Evolutionary conservation across 2,888 invertebrate genomes (phyloP), one percentile per base, ranked within the genome.

Genomic region (Hesperia comma): DNA sequence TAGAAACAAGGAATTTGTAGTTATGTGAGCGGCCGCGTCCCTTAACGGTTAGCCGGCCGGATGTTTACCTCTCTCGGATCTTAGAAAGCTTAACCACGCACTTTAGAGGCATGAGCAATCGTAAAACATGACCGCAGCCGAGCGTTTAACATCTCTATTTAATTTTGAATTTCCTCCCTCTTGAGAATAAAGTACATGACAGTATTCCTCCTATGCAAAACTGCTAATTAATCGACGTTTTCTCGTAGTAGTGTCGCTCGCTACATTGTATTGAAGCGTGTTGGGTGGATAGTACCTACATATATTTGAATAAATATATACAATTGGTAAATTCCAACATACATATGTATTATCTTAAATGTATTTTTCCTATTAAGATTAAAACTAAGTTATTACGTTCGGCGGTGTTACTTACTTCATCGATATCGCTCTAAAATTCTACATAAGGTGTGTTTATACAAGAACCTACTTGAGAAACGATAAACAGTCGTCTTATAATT

Each of bases 31-130:
- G 71, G 67, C 70, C 68, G 67, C 94, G 95, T 79, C 61, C 72
- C 75, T 78, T 80, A 81, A 80, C 79, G 75, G 79, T 79, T 77
- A 80, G 78, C 75, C 75, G 79, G 78, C 87, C 90, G 88, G 90
- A 90, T 88, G 88, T 88, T 88, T 86, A 81, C 85, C 77, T 82
- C 78, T 81, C 76, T 76, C 77, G 79, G 80, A 83, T 79, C 85
- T 83, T 88, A 88, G 90, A 89, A 89, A 89, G 89, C 85, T 82
- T 80, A 76, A 77, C 75, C 76, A 70, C 77, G 72, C 72, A 75
- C 73, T 79, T 79, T 79, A 78, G 76, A 78, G 76, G 79, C 76
- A 76, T 75, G 77, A 79, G 79, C 81, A 80, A 81, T 83, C 84
- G 85, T 88, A 85, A 88, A 87, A 76, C 76, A 76, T 69, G 69